Evolutionary conservation across 2,113 vertebrate genomes (phyloP).

Genomic region (Lagopus leucura): DNA sequence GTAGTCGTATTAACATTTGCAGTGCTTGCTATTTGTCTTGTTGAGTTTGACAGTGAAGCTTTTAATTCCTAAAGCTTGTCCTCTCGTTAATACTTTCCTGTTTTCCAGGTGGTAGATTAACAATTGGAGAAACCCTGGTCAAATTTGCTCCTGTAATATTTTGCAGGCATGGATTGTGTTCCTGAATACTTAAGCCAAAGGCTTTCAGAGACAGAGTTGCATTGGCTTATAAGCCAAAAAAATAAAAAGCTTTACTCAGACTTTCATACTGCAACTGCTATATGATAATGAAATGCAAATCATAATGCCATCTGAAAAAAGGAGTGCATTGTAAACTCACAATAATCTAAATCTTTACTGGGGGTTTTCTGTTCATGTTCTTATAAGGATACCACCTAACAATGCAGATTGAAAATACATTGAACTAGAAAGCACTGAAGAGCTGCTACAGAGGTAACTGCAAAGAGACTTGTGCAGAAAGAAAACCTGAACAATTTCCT

Average conservation of each 20-base stretch:
- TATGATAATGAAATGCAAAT: not conserved
- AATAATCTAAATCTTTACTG: not conserved
- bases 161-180: not conserved
- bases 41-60: slow-evolving; percentile 12
- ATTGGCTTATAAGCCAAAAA: not conserved
- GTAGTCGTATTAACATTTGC: not conserved
- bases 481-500: not conserved
- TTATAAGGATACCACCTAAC: not conserved
- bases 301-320: not conserved
- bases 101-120: not conserved
- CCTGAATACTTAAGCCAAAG: not conserved
- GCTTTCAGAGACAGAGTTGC: not conserved
- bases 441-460: not conserved
- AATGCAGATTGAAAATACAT: not conserved
- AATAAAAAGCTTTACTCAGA: not conserved
- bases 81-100: not conserved
- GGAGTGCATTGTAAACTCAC: not conserved
- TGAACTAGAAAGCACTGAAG: not conserved
- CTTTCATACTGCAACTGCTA: not conserved
- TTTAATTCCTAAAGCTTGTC: not conserved
- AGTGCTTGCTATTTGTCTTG: slow-evolving; percentile 50
- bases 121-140: not conserved
- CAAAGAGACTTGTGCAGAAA: not conserved
- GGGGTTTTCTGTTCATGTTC: not conserved
- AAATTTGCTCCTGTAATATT: not conserved